These are phyloP conservation scores for Falco concolor DNA, from an alignment of 2,797 vertebrate genomes.

Conservation along the genomic window DNA sequence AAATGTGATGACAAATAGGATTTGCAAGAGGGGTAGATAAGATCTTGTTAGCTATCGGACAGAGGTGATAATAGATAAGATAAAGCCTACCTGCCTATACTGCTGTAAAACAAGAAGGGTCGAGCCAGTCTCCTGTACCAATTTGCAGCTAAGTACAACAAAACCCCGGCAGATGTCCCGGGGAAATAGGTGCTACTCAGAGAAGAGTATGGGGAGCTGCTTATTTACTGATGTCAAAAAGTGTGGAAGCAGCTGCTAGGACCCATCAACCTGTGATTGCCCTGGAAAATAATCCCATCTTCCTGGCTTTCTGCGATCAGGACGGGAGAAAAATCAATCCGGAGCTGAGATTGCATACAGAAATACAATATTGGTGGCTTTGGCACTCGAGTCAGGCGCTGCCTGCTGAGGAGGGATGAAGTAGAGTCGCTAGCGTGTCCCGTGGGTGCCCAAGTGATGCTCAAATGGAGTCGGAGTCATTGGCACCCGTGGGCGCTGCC, in stretches of 20 bases:
- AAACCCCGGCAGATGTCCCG: background rate
- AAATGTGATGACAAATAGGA: background rate
- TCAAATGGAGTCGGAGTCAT: rapidly evolving
- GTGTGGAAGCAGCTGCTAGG: slow-evolving; percentile 63
- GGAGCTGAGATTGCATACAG: slow-evolving; percentile 31
- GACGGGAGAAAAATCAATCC: slow-evolving; percentile 61
- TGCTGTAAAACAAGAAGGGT: slow-evolving; percentile 11
- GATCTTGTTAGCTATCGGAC: background rate
- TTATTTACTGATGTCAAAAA: slow-evolving; percentile 25
- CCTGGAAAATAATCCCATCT: slow-evolving; percentile 63
- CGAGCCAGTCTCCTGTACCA: background rate
- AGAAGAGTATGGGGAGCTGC: background rate
- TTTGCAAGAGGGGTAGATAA: background rate
- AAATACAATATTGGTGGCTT: slow-evolving; percentile 58
- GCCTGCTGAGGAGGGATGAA: background rate
- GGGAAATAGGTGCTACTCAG: background rate
- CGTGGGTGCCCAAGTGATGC: background rate
- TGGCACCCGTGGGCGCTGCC: background rate
- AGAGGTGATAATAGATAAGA: slow-evolving; percentile 46
- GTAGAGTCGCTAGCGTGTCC: background rate
- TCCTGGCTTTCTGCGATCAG: background rate
- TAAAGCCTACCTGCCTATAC: background rate
- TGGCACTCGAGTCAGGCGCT: background rate
- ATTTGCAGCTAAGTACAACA: background rate
- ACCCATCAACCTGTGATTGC: slow-evolving; percentile 55